Conservation (phyloP, 2,888 invertebrate genomes). For the Bruchidius siliquastri region DNA sequence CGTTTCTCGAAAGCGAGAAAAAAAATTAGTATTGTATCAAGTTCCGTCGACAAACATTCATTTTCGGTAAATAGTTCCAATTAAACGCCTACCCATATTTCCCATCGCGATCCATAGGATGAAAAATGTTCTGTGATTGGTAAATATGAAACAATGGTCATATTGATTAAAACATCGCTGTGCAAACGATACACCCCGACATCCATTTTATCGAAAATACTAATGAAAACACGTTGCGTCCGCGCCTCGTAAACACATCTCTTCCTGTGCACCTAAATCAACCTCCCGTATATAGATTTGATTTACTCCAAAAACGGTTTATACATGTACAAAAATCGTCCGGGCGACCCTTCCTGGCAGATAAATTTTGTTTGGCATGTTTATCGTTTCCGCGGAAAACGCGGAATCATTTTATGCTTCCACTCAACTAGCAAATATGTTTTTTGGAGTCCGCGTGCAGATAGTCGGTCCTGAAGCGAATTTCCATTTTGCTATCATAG, state of each 20-base stretch:
- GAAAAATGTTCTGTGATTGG: background rate
- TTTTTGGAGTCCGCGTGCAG: slow-evolving; percentile 18
- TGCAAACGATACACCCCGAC: background rate
- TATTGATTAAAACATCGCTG: background rate
- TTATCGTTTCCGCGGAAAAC: slow-evolving; percentile 42
- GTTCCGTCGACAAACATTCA: background rate
- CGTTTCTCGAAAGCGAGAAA: background rate
- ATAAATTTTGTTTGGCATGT: slow-evolving; percentile 42
- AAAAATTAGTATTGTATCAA: background rate
- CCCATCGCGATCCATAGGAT: background rate
- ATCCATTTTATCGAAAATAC: slow-evolving; percentile 1
- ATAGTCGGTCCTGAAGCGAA: slow-evolving; percentile 5
- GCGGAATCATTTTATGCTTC: slow-evolving; percentile 35
- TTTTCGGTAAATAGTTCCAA: background rate
- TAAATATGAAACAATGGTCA: background rate
- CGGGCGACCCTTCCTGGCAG: slow-evolving; percentile 38
- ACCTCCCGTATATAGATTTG: slow-evolving; percentile 26
- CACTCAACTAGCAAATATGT: slow-evolving; percentile 30
- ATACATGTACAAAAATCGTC: slow-evolving; percentile 35
- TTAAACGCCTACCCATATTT: background rate
- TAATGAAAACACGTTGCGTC: background rate
- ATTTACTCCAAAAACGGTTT: slow-evolving; percentile 37
- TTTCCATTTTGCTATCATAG: background rate
- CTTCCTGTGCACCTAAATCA: background rate
- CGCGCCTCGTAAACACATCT: background rate